Base-by-base conservation (phyloP, 2,888 invertebrate species). In the Chalcosyrphus nemorum region DNA sequence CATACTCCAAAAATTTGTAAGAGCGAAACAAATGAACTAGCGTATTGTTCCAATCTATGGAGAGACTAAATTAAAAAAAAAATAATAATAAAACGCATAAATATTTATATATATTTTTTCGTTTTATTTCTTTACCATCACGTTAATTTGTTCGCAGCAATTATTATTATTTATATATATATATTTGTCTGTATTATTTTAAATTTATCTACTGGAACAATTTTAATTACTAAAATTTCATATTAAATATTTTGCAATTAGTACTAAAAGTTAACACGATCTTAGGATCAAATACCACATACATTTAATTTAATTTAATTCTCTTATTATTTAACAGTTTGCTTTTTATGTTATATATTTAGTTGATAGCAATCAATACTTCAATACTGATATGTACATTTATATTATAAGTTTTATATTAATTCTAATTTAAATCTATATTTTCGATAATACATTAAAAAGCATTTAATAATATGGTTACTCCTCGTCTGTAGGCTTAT, bases 351-450 rank as follows among this genome's bases (percentile, higher is more conserved):
- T 24, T 71, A 29, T 52, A 19, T 50, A 29, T 32, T 32, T 50
- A 57, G 50, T 65, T 27, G 17, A 52, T 56, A 56, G 57, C 61
- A 63, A 29, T 27, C 27, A 68, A 75, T 54, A 66, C 38, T 84
- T 27, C 27, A 68, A 75, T 54, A 66, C 38, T 84, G 78, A 80
- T 84, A 84, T 84, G 78, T 84, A 84, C 84, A 84, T 65, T 65
- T 70, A 72, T 61, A 41, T 70, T 66, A 56, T 32, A 68, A 68
- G 45, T 66, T 13, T 24, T 66, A 66, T 0, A 3, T 32, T 59
- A 54, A 9, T 45, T 41, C 72, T 54, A 65, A 13, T 41, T 74
- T 63, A 43, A 41, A 38, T 29, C 29, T 63, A 24, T 41, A n/a
- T 21, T 45, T 45, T 56, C 15, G 59, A 57, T 29, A 57, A 61